phyloP scores from a whole-genome alignment of 2,797 vertebrate genomes.

The Pantherophis vulpinus region DNA sequence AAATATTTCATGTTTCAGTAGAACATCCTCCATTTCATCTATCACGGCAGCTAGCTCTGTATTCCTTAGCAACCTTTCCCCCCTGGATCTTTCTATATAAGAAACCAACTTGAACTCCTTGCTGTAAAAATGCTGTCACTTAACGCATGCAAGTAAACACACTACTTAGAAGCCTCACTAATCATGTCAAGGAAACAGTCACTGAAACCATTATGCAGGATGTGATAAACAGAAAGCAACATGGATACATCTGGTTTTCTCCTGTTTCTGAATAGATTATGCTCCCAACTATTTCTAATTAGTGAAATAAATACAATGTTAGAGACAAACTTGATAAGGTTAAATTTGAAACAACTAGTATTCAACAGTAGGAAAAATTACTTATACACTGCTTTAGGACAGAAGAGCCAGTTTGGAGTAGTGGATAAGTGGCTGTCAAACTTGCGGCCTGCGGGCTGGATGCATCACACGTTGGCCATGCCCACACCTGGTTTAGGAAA shows the following conservation, averaged over 20 bases:
- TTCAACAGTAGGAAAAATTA: neutral
- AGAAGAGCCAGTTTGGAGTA: neutral
- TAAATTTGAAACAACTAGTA: neutral
- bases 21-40: constrained; percentile 53
- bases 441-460: too few species aligned
- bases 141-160: constrained; percentile 27
- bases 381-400: neutral
- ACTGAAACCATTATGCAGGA: constrained; percentile 14
- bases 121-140: constrained; percentile 39
- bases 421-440: neutral
- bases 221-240: neutral
- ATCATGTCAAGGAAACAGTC: neutral
- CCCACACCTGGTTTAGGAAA: too few species aligned
- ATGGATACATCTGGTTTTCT: neutral
- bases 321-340: neutral
- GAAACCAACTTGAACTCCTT: constrained; percentile 23
- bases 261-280: neutral
- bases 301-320: constrained; percentile 1
- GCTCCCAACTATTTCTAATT: constrained; percentile 8
- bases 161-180: constrained; percentile 20
- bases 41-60: constrained; percentile 50
- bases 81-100: constrained; percentile 6
- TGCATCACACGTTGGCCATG: too few species aligned
- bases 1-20: constrained; percentile 55
- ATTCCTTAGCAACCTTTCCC: constrained; percentile 45